These are phyloP conservation scores for Oasisia sp. DNA, from an alignment of 2,888 invertebrate species.

Conservation along the genomic window DNA sequence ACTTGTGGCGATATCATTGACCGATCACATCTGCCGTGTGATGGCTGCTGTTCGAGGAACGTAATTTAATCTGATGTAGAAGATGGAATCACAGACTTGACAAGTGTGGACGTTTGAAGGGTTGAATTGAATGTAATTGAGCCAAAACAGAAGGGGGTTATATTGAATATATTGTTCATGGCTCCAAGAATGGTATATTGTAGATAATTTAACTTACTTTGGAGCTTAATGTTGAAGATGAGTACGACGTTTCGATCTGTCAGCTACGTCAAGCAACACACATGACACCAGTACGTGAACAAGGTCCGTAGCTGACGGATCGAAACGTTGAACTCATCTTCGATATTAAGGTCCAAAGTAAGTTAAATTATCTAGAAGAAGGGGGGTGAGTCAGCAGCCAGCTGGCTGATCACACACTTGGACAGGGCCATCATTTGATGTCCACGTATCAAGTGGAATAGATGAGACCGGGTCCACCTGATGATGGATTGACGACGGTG, in stretches of 20 bases:
- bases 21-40: neutral
- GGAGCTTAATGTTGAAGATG: no score
- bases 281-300: no score
- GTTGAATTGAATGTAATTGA: neutral
- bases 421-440: neutral
- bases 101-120: neutral
- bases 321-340: no score
- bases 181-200: no score
- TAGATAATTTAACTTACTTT: no score
- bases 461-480: neutral
- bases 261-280: no score
- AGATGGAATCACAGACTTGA: neutral
- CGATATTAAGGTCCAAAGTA: no score
- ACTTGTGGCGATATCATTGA: no score
- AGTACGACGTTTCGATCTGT: no score
- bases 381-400: neutral
- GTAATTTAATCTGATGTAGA: neutral
- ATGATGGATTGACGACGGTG: neutral
- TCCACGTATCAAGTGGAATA: neutral
- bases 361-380: no score
- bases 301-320: no score
- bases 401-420: neutral
- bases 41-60: neutral
- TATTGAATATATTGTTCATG: no score
- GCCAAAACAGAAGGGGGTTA: neutral